Conservation (phyloP, 37 sponge, comb jelly and placozoan species). For the Petrosia ficiformis region DNA sequence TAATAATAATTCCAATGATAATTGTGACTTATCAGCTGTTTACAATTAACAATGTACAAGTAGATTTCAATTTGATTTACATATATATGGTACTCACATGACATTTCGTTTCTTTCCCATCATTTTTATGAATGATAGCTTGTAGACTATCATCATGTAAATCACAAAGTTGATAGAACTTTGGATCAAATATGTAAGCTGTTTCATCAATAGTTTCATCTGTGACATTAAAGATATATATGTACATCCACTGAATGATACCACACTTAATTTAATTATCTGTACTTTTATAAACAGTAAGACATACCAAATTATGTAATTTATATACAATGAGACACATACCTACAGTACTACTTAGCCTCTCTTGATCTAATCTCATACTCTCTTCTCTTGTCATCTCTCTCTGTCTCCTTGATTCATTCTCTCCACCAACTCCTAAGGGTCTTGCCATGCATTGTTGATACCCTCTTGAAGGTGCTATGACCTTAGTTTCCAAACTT, state of each 20-base stretch:
- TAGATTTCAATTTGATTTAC: too few relatives aligned
- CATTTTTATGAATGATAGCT: conserved; percentile 45
- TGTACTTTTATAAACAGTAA: not conserved
- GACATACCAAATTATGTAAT: not conserved
- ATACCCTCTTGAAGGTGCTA: not conserved
- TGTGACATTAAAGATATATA: not conserved
- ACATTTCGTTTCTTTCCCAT: conserved; percentile 61
- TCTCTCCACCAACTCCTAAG: not conserved
- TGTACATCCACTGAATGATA: not conserved
- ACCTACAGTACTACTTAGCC: not conserved
- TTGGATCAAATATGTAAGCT: conserved; percentile 31
- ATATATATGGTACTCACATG: conserved; percentile 26
- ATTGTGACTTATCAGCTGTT: too few relatives aligned
- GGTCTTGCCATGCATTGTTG: not conserved
- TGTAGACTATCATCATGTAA: conserved; percentile 51
- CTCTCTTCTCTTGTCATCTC: not conserved
- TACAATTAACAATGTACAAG: too few relatives aligned
- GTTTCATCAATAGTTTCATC: conserved; percentile 23
- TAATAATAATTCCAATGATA: too few relatives aligned
- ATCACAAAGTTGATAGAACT: conserved; percentile 78
- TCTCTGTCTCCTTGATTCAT: not conserved
- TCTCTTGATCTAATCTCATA: not conserved
- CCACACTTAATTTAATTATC: too few relatives aligned
- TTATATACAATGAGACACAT: not conserved
- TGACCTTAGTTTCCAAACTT: not conserved